Base-by-base conservation (phyloP, 2,113 vertebrate genomes). In the Cheilinus undulatus region DNA sequence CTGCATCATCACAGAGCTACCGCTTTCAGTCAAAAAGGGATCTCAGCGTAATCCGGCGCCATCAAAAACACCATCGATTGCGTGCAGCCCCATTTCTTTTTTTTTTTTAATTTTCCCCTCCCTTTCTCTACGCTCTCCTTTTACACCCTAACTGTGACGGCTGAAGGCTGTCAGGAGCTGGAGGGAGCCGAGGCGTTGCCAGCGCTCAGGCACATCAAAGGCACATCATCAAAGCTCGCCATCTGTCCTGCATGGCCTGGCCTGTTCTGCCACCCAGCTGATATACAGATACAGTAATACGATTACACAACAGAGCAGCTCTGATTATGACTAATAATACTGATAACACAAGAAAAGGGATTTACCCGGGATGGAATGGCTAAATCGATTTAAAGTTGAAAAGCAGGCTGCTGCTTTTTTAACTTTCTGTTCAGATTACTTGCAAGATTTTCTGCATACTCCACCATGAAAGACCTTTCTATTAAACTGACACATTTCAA, bases 161-260 rank as follows among this genome's bases (percentile, higher is more conserved):
- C 75, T 73, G 62, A 57, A 38, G 64, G 80, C 79, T 74, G 69
- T 80, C 75, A 71, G 73, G 56, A 64, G 78, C 51, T 23, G 19
- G 5, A 14, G n/a, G 56, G 49, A 54, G 61, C 64, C 28, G 80
- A 63, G 58, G 19, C 20, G 36, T 46, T 64, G 70, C 84, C 74
- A 85, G 46, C 72, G 45, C 30, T 23, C 58, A 58, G 30, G 45
- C 74, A 86, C 86, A 91, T 87, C 82, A 90, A 86, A 90, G 79
- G 40, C 38, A 22, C 76, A 76, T 58, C 79, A 77, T 85, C 78
- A 88, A 69, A 82, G 80, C 53, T 45, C 60, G 45, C 82, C 84
- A 86, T 89, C 83, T 88, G 82, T 84, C 75, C 80, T 73, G 69
- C 48, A 17, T 23, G 43, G 57, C 38, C 50, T 3, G 56, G n/a